These are phyloP conservation scores for Aphelinus certus DNA, from an alignment of 1,140 invertebrate species.

Conservation along the genomic window DNA sequence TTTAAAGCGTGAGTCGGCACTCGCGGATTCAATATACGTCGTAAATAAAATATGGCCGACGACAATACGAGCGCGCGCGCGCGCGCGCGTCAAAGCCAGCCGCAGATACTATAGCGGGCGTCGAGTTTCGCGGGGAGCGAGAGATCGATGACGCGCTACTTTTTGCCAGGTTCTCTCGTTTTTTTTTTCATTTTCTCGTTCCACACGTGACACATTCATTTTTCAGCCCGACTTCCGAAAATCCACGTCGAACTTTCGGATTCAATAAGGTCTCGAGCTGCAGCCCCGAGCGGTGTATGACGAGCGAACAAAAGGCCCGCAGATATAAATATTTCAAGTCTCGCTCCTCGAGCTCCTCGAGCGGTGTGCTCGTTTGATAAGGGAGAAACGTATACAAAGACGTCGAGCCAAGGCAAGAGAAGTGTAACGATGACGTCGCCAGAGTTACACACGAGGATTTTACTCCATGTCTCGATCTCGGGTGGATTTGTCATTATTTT, in stretches of 20 bases:
- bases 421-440: too few species aligned
- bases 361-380: too few species aligned
- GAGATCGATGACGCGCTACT: constrained; percentile 46
- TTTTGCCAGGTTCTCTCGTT: constrained; percentile 38
- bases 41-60: constrained; percentile 49
- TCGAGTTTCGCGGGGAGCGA: constrained; percentile 16
- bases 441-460: too few species aligned
- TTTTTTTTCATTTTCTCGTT: not conserved
- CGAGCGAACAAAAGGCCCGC: constrained; percentile 48
- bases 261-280: constrained; percentile 14
- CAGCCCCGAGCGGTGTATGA: constrained; percentile 39
- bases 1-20: constrained; percentile 29
- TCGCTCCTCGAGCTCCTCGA: not conserved
- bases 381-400: too few species aligned
- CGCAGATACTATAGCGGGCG: not conserved
- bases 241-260: constrained; percentile 27
- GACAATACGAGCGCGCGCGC: constrained; percentile 44
- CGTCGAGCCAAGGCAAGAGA: too few species aligned
- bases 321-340: constrained; percentile 56
- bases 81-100: constrained; percentile 9
- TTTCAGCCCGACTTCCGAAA: constrained; percentile 40
- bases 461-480: too few species aligned
- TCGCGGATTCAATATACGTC: constrained; percentile 48
- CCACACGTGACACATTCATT: constrained; percentile 35
- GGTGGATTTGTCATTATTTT: too few species aligned